Base-by-base conservation (phyloP, 1,140 invertebrate species). In the Brachionus asplanchnoidis region DNA sequence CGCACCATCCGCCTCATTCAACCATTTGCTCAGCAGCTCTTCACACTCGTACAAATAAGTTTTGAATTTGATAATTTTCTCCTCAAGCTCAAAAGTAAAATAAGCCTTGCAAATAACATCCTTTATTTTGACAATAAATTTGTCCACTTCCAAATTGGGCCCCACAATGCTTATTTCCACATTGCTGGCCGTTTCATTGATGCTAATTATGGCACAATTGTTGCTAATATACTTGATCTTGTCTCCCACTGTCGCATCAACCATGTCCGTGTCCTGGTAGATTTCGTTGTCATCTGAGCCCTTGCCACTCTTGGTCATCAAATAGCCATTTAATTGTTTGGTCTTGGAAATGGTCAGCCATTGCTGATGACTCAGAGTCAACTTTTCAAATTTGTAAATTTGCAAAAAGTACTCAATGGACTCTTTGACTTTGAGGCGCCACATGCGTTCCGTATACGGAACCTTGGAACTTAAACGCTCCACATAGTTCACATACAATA, bases 51-150 rank as follows among this genome's bases (percentile, higher is more conserved):
- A 82, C 26, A 82, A 82, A 68, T 82, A 82, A 42, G 79, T 65
- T 44, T 82, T 82, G 26, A 82, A 82, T 68, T 82, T 82, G 6
- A 82, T 82, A 36, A 82, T 82, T 26, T 82, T 82, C 26, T 82
- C 79, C 12, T 82, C 79, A 0, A 82, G 26, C 36, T 82, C 79
- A 65, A 82, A 82, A 14, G 79, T 82, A 68, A 82, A 82, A 82
- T 82, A 82, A 26, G 79, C 79, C 20, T 82, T 82, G 28, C 79
- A 82, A 65, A 82, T 82, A 44, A 82, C 36, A 36, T 82, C 79
- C 17, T 82, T 82, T 14, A 82, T 82, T 40, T 68, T 60, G 36
- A 82, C 79, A 23, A 82, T 82, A 17, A 82, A 82, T n/a, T 11
- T n/a, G 44, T 82, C 65, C 3, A 82, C 79, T 36, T 82, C 79